Evolutionary conservation across 1,140 invertebrate species (phyloP).

Genomic region (Grapholita molesta): DNA sequence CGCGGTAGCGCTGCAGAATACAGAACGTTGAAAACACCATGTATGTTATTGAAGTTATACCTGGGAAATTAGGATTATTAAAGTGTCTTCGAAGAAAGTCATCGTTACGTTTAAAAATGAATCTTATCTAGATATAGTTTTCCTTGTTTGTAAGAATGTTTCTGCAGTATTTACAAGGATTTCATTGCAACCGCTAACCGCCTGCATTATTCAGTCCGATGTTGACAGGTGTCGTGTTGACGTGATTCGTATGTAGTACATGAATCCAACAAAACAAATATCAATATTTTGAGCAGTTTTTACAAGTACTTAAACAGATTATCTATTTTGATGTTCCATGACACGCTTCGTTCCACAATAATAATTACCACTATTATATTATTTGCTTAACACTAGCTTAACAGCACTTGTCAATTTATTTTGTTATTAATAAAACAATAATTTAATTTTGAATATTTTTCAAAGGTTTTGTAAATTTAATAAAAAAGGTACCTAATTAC

Average conservation of each 20-base stretch:
- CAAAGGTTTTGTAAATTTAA: too few relatives aligned
- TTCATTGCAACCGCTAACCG: background rate
- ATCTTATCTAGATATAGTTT: background rate
- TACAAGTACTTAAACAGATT: background rate
- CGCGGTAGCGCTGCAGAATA: too few relatives aligned
- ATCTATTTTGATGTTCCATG: background rate
- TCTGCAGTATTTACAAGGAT: background rate
- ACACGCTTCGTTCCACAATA: background rate
- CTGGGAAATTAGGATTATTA: conserved; percentile 73
- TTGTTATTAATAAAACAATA: too few relatives aligned
- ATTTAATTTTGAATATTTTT: too few relatives aligned
- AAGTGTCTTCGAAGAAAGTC: conserved; percentile 73
- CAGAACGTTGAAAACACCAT: too few relatives aligned
- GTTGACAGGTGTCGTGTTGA: background rate
- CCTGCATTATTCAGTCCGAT: background rate
- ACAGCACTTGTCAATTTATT: too few relatives aligned
- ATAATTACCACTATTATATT: too few relatives aligned
- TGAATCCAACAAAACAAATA: too few relatives aligned
- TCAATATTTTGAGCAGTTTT: background rate
- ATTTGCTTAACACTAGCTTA: too few relatives aligned
- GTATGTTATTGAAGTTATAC: conserved; percentile 28
- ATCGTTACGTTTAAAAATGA: conserved; percentile 33
- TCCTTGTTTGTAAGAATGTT: background rate
- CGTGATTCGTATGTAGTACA: too few relatives aligned
- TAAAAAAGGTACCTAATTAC: too few relatives aligned